Conservation (phyloP, 2,888 invertebrate genomes). For the Zootermopsis nevadensis region DNA sequence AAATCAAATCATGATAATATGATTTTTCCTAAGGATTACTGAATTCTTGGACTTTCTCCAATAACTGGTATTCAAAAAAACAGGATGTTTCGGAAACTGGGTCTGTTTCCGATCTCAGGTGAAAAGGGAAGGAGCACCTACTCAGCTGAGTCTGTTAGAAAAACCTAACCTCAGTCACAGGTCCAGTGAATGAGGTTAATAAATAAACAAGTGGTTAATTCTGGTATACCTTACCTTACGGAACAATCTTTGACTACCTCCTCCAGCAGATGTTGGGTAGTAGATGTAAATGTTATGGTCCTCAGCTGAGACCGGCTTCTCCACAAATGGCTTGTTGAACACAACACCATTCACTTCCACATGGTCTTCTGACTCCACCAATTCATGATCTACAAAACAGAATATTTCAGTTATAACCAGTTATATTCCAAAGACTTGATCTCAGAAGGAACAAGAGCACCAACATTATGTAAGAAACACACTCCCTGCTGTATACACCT, state of each 20-base stretch:
- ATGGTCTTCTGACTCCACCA: slow-evolving; percentile 96
- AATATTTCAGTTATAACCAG: neutral
- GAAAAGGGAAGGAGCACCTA: no score
- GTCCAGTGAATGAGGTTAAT: no score
- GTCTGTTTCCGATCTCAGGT: no score
- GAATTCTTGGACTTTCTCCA: no score
- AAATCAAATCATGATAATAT: no score
- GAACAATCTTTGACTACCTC: slow-evolving; percentile 97
- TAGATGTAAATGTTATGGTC: slow-evolving; percentile 99
- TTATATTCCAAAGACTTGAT: neutral
- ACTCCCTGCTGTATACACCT: neutral
- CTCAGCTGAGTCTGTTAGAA: no score
- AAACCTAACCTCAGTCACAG: no score
- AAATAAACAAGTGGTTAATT: neutral
- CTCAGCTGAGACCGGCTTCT: slow-evolving; percentile 99
- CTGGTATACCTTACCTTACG: slow-evolving; percentile 78
- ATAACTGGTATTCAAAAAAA: no score
- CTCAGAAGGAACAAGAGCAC: neutral
- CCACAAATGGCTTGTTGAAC: slow-evolving; percentile 99
- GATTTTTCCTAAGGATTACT: no score
- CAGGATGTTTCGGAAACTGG: no score
- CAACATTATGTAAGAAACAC: neutral
- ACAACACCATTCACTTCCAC: slow-evolving; percentile 96
- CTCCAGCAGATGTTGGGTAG: slow-evolving; percentile 98
- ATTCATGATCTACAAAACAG: slow-evolving; percentile 78